Evolutionary conservation across 2,888 invertebrate species (phyloP).

Genomic region (Galeopsomyia nigrocyanea): DNA sequence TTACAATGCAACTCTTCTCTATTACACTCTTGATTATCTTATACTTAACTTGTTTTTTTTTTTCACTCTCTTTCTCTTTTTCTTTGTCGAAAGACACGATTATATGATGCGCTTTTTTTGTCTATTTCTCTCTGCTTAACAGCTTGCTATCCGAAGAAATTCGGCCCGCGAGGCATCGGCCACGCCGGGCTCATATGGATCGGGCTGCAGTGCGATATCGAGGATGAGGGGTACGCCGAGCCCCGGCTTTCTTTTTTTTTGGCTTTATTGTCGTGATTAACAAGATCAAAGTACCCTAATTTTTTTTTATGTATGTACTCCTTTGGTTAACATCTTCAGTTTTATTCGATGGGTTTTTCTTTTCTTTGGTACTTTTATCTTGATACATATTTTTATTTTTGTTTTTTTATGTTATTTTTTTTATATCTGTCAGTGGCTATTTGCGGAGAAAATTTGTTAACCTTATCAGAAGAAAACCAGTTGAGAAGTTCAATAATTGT

Average conservation of each 20-base stretch:
- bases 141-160: slow-evolving; percentile 97
- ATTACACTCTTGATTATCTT: too few species aligned
- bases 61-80: background rate
- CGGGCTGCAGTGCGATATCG: slow-evolving; percentile 88
- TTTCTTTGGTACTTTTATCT: slow-evolving; percentile 28
- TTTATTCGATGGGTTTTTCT: background rate
- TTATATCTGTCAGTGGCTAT: background rate
- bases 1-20: too few species aligned
- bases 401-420: background rate
- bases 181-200: slow-evolving; percentile 90
- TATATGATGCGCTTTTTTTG: slow-evolving; percentile 41
- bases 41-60: background rate
- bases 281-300: slow-evolving; percentile 19
- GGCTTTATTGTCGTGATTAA: slow-evolving; percentile 40
- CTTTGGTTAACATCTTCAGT: background rate
- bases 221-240: slow-evolving; percentile 72
- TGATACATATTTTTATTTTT: background rate
- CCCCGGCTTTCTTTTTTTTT: slow-evolving; percentile 44
- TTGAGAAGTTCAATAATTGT: too few species aligned
- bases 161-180: slow-evolving; percentile 94
- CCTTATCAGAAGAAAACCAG: background rate
- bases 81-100: slow-evolving; percentile 13
- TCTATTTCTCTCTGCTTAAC: slow-evolving; percentile 64
- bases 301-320: too few species aligned
- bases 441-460: slow-evolving; percentile 8